These are phyloP conservation scores for Eupithecia tripunctaria DNA, from an alignment of 2,888 invertebrate genomes.

Conservation along the genomic window DNA sequence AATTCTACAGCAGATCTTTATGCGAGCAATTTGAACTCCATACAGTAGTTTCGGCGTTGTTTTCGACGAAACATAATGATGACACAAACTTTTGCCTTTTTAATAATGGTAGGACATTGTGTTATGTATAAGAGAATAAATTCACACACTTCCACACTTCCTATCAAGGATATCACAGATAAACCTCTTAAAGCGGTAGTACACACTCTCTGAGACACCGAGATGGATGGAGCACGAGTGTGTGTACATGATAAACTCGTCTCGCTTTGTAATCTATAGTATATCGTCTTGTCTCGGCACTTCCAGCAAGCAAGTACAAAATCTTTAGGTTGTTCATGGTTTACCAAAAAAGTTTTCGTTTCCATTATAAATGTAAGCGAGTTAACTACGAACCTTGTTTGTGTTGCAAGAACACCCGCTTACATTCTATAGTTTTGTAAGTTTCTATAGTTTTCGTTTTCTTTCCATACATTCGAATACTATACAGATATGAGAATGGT, in stretches of 20 bases:
- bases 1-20: too few species aligned
- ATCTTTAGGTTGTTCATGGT: too few species aligned
- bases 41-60: not conserved
- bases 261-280: not conserved
- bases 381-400: too few species aligned
- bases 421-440: too few species aligned
- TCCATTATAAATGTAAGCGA: too few species aligned
- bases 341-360: too few species aligned
- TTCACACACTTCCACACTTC: not conserved
- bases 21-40: not conserved
- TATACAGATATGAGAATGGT: too few species aligned
- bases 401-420: too few species aligned
- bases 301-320: not conserved
- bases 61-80: not conserved
- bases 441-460: too few species aligned
- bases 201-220: not conserved
- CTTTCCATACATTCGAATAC: too few species aligned
- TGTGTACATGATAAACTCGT: not conserved
- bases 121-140: not conserved
- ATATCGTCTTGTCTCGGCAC: not conserved
- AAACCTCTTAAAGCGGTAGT: not conserved
- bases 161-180: slow-evolving; percentile 7
- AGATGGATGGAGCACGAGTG: not conserved
- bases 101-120: not conserved
- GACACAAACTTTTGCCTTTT: not conserved